phyloP scores from a whole-genome alignment of 2,113 vertebrate species.

The Sturnus vulgaris region DNA sequence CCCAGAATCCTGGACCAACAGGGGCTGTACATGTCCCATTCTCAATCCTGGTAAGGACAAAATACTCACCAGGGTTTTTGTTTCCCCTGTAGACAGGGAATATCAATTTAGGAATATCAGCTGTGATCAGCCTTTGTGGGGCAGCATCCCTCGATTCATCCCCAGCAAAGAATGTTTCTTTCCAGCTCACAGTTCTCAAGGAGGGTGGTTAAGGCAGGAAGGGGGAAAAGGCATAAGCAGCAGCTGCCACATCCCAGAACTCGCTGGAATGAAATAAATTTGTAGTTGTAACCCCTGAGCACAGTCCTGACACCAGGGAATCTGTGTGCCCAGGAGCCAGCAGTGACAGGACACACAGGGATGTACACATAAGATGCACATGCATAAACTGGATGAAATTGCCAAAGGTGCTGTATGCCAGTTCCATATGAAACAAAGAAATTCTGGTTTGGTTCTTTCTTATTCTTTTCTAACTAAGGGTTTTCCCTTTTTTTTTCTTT shows the following conservation, averaged over 20 bases:
- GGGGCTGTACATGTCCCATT: slow-evolving; percentile 87
- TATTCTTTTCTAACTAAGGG: not conserved
- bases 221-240: not conserved
- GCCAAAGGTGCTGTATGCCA: not conserved
- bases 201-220: not conserved
- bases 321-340: not conserved
- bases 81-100: not conserved
- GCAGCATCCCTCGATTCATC: not conserved
- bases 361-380: not conserved
- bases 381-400: not conserved
- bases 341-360: not conserved
- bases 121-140: not conserved
- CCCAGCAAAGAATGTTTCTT: not conserved
- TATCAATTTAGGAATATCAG: not conserved
- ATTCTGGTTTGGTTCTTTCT: not conserved
- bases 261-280: not conserved
- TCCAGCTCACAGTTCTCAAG: not conserved
- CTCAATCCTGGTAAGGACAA: slow-evolving; percentile 83
- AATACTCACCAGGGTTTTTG: not conserved
- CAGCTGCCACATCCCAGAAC: not conserved
- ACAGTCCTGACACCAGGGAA: not conserved
- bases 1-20: slow-evolving; percentile 88
- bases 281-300: not conserved
- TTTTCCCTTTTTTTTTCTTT: rapidly evolving
- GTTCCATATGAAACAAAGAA: not conserved